Base-by-base conservation (phyloP, 1,140 invertebrate genomes). In the Anadara kagoshimensis region DNA sequence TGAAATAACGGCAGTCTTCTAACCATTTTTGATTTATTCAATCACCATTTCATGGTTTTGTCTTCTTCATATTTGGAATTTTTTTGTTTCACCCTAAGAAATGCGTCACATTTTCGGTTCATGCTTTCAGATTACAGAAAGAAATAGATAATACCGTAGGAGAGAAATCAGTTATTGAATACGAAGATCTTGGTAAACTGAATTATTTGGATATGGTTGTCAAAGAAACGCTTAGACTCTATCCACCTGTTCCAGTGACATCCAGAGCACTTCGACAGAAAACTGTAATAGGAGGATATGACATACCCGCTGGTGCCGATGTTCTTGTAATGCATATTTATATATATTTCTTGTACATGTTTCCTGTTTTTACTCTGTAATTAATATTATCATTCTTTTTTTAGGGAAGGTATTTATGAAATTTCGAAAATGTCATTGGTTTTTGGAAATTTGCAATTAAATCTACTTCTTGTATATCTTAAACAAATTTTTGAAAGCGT, bases 161-260 rank as follows among this genome's bases (percentile, higher is more conserved):
- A 10, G 29, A 16, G 10, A 67, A 67, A 22, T 14, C 49, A 8
- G 18, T 16, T 41, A 51, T 67, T 43, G 53, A 67, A n/a, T 43
- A 10, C 10, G 44, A 67, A 51, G 64, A 67, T 29, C n/a, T 67
- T 3, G n/a, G 8, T 5, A 36, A 56, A 12, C 36, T 67, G 64
- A 43, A 36, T 18, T 67, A 67, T 22, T 18, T 67, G 44, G 53
- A 67, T 44, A 67, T 67, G 64, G 64, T 67, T 14, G 26, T 47
- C 24, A 67, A 67, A n/a, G 64, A 67, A 67, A 67, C 64, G 1
- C 29, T 67, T 14, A 49, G 64, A 16, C 49, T 67, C 2, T 43
- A 67, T 56, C 64, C 64, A 24, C 64, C 64, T 12, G 26, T 24
- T 24, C 36, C 47, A 12, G 14, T 41, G 14, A 67, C 64, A 24